phyloP scores from a whole-genome alignment of 2,888 invertebrate genomes.

The Cantharis rustica region DNA sequence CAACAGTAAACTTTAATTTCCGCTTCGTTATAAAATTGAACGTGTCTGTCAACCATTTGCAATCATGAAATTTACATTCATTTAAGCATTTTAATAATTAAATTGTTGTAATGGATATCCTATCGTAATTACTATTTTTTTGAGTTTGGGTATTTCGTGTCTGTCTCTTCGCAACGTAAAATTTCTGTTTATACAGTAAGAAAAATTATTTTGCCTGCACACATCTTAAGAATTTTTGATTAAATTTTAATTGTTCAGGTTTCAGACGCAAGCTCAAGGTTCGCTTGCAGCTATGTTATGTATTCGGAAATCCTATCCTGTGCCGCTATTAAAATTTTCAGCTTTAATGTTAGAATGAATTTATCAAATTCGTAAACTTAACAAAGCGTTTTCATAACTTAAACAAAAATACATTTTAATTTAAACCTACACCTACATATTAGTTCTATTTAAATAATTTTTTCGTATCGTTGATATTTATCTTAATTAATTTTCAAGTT shows the following conservation, averaged over 20 bases:
- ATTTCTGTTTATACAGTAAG: neutral
- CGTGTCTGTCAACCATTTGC: neutral
- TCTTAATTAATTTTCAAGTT: neutral
- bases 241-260: neutral
- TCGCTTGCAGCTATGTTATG: neutral
- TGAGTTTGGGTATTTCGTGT: too few relatives aligned
- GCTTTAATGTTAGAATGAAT: neutral
- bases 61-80: neutral
- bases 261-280: neutral
- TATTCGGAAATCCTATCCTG: neutral
- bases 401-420: neutral
- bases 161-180: neutral
- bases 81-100: neutral
- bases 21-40: neutral
- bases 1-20: neutral
- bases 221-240: neutral
- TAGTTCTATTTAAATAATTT: neutral
- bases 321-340: neutral
- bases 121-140: neutral
- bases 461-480: neutral
- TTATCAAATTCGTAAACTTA: neutral
- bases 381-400: neutral
- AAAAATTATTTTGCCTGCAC: neutral
- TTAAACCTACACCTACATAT: neutral
- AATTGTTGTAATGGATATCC: neutral